Conservation (phyloP, 2,888 invertebrate genomes). For the Meganola albula region DNA sequence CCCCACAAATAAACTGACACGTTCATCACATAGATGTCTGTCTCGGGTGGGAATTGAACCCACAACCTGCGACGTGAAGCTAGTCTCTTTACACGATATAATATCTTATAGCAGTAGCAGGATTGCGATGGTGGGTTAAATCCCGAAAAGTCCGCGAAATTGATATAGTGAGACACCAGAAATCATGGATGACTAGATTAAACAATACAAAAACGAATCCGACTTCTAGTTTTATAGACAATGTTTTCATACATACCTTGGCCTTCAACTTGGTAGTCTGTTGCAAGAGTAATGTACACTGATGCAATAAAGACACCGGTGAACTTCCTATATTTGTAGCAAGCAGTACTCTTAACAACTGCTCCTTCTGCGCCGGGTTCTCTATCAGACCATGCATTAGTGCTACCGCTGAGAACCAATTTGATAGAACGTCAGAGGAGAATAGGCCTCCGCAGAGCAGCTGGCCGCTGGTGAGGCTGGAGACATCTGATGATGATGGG, state of each 20-base stretch:
- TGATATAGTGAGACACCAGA: too few relatives aligned
- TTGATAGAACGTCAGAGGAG: constrained; percentile 90
- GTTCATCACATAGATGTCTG: too few relatives aligned
- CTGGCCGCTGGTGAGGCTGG: constrained; percentile 88
- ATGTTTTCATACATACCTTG: constrained; percentile 80
- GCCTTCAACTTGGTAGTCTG: constrained; percentile 88
- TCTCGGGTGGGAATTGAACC: too few relatives aligned
- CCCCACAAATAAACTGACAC: too few relatives aligned
- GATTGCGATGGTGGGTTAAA: too few relatives aligned
- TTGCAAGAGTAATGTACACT: constrained; percentile 90
- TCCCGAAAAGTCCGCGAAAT: too few relatives aligned
- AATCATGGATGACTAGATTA: too few relatives aligned
- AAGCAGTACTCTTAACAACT: constrained; percentile 91
- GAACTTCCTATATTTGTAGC: constrained; percentile 90
- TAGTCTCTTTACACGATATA: too few relatives aligned
- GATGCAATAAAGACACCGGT: constrained; percentile 93
- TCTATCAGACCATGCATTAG: constrained; percentile 93
- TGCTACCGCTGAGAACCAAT: constrained; percentile 97
- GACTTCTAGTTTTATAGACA: too few relatives aligned
- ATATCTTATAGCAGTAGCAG: too few relatives aligned
- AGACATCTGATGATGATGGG: constrained; percentile 88
- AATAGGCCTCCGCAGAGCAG: constrained; percentile 95
- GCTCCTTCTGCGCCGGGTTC: constrained; percentile 91
- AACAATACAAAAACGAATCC: too few relatives aligned
- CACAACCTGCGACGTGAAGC: too few relatives aligned